phyloP scores from a whole-genome alignment of 2,888 invertebrate genomes.

The Drosophila engyochracea region DNA sequence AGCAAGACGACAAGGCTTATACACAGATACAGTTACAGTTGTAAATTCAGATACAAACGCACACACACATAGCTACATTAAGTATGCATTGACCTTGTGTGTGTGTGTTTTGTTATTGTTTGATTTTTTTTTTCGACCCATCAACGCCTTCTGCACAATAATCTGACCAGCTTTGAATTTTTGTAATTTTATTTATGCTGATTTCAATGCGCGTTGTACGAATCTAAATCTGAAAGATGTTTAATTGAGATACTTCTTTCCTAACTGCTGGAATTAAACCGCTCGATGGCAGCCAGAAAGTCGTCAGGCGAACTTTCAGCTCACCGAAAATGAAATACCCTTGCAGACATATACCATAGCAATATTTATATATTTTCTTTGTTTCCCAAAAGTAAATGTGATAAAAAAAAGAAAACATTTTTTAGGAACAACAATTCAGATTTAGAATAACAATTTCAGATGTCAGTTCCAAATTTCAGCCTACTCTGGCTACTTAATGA shows the following conservation, averaged over 20 bases:
- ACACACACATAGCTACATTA: slow-evolving; percentile 4
- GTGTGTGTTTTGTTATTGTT: slow-evolving; percentile 4
- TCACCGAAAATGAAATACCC: not conserved
- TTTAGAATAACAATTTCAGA: not conserved
- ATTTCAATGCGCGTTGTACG: slow-evolving; percentile 47
- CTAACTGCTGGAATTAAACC: slow-evolving; percentile 12
- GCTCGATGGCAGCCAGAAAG: slow-evolving; percentile 6
- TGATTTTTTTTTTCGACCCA: slow-evolving; percentile 33
- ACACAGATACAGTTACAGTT: slow-evolving; percentile 18
- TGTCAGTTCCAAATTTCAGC: not conserved
- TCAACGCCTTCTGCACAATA: slow-evolving; percentile 66
- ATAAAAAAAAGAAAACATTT: not conserved
- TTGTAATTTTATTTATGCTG: slow-evolving; percentile 74
- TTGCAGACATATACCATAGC: not conserved
- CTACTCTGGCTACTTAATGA: not conserved
- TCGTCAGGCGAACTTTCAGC: not conserved
- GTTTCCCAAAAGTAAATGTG: not conserved
- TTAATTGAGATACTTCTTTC: slow-evolving; percentile 65
- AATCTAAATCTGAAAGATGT: slow-evolving; percentile 31
- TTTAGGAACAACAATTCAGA: too few species aligned
- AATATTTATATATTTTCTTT: not conserved
- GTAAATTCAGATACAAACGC: slow-evolving; percentile 13
- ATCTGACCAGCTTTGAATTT: slow-evolving; percentile 60
- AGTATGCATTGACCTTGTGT: slow-evolving; percentile 12
- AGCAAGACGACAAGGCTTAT: slow-evolving; percentile 48